These are phyloP conservation scores for Parauchenoglanis ngamensis DNA, from an alignment of 2,797 vertebrate genomes.

Conservation along the genomic window DNA sequence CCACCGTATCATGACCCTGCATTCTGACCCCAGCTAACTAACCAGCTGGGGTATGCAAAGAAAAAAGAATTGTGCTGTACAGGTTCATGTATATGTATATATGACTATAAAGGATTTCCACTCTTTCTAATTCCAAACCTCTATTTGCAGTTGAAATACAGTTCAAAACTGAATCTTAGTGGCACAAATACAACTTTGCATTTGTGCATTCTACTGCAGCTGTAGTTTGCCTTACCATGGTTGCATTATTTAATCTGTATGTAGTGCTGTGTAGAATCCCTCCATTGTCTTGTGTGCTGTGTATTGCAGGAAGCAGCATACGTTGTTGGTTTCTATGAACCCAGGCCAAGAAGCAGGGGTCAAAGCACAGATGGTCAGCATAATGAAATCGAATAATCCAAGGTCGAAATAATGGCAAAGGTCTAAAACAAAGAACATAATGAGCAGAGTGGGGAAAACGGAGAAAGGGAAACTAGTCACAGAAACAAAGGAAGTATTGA, in stretches of 20 bases:
- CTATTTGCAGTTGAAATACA: not conserved
- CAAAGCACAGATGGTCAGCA: slow-evolving; percentile 11
- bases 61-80: not conserved
- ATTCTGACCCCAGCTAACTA: not conserved
- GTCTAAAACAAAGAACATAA: slow-evolving; percentile 9
- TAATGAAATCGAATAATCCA: not conserved
- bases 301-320: not conserved
- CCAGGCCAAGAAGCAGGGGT: not conserved
- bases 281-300: not conserved
- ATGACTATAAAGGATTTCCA: not conserved
- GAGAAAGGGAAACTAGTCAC: not conserved
- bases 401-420: not conserved
- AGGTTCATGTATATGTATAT: not conserved
- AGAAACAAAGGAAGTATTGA: not conserved
- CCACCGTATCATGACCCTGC: not conserved
- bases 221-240: not conserved
- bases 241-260: slow-evolving; percentile 15
- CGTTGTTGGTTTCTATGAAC: not conserved
- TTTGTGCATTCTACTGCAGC: not conserved
- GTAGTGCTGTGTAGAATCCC: not conserved
- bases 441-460: not conserved
- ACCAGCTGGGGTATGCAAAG: not conserved
- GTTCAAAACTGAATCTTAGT: not conserved
- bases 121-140: not conserved
- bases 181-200: not conserved